phyloP scores from a whole-genome alignment of 2,888 invertebrate genomes.

The Drosophila mulleri region DNA sequence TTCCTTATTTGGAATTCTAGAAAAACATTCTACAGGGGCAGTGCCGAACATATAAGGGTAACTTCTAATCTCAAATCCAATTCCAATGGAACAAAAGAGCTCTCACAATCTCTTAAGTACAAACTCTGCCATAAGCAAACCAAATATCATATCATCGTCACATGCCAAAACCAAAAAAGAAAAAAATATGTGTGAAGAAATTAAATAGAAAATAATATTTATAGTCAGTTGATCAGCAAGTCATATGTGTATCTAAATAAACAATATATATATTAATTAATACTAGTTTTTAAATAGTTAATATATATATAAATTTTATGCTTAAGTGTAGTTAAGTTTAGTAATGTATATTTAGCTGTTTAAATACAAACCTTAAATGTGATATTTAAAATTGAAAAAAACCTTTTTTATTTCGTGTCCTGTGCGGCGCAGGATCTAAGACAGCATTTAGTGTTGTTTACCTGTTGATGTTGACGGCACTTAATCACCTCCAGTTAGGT shows the following conservation, averaged over 20 bases:
- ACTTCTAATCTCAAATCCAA: slow-evolving; percentile 10
- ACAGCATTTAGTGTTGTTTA: slow-evolving; percentile 52
- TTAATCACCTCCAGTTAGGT: slow-evolving; percentile 64
- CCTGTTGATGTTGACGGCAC: slow-evolving; percentile 70
- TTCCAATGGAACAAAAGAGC: slow-evolving; percentile 23
- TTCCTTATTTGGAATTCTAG: neutral
- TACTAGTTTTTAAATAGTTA: slow-evolving; percentile 23
- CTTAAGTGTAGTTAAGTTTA: slow-evolving; percentile 27
- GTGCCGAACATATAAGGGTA: slow-evolving; percentile 7
- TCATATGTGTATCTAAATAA: neutral
- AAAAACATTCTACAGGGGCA: neutral
- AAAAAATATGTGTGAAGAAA: slow-evolving; percentile 28
- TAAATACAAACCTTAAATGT: slow-evolving; percentile 41
- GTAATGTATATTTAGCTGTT: slow-evolving; percentile 29
- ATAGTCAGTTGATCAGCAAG: neutral
- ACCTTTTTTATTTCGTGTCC: slow-evolving; percentile 42
- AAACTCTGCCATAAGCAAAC: slow-evolving; percentile 27
- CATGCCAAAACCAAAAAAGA: slow-evolving; percentile 3
- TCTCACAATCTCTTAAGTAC: slow-evolving; percentile 42
- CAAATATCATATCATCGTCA: slow-evolving; percentile 20
- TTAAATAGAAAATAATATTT: slow-evolving; percentile 4
- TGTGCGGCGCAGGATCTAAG: slow-evolving; percentile 42
- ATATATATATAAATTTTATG: slow-evolving; percentile 11
- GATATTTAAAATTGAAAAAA: slow-evolving; percentile 55
- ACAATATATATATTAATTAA: slow-evolving; percentile 5